Base-by-base conservation (phyloP, 35 echinoderm and acorn worm genomes). In the Apostichopus parvimensis region DNA sequence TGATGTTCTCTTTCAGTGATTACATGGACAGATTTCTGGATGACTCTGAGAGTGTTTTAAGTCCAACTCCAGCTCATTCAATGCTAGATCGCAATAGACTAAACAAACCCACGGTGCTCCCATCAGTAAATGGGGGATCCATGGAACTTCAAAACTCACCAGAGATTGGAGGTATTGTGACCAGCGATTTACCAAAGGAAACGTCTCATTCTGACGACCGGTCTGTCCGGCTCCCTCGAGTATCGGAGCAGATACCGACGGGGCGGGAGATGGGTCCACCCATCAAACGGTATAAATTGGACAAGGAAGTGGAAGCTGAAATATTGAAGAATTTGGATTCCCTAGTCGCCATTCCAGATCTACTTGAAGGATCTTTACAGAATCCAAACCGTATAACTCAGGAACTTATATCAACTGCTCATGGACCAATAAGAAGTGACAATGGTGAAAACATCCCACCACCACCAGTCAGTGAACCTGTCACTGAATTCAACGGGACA, bases 11-110 rank as follows among this genome's bases (percentile, higher is more conserved):
- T 80, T 90, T 56, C 85, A 95, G 97, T 56, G 94, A 99, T 79
- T 99, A 99, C 88, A 99, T 99, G 97, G 97, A 96, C 53, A 85
- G 93, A 68, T 99, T 99, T 91, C 53, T 99, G 70, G 97, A 99
- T 89, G 97, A 99, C 86, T 83, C 93, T 9, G 97, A 99, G 88
- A 94, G 88, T 73, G 91, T 94, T 12, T 90, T 94, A 22, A 96
- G 97, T 86, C 96, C 96, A 54, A 93, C 94, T 77, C 96, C 96
- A 60, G 90, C 96, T 56, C 96, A 95, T 26, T 92, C 92, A 57
- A 79, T 95, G 28, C 28, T 98, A 83, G 96, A 95, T 91, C 93
- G 85, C 71, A 94, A 82, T 77, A 84, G 94, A 55, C 17, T 92
- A 56, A 93, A 92, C 81, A 94, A 92, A 79, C 92, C 90, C n/a